Base-by-base conservation (phyloP, 2,888 invertebrate genomes). In the Nyleta sp. region DNA sequence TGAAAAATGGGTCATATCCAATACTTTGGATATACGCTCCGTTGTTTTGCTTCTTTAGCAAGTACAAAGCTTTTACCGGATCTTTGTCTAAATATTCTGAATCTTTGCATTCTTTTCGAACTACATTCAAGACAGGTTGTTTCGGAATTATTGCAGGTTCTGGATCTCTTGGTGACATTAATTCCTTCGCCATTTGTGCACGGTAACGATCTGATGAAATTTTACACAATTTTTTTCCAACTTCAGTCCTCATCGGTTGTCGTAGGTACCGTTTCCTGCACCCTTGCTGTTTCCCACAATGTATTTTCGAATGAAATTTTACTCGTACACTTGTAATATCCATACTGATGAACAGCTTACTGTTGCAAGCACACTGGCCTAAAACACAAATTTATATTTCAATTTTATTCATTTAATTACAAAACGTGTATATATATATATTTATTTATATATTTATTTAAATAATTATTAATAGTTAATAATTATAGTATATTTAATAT, bases 141-240 rank as follows among this genome's bases (percentile, higher is more conserved):
- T 3, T 48, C 0, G 28, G 50, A 17, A 70, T 17, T 28, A 8
- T 18, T 17, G 71, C 59, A n/a, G 40, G 59, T 59, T 62, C 70
- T 38, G 57, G 24, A 59, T 70, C 59, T n/a, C 70, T 59, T 6
- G 40, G 38, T 28, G 22, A 28, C 70, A 48, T 70, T 20, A 40
- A 4, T n/a, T 24, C n/a, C 10, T 40, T 17, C 13, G 59, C 35
- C 35, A 38, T 10, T 17, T 50, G 17, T 0, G 50, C 35, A 8
- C 70, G 48, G 18, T 50, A 70, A 1, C 33, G 1, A 38, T 59
- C 59, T 1, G 70, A 24, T 84, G 84, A 82, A 84, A 80, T 38
- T 81, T 79, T 31, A 3, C 5, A 24, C 7, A 64, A 28, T 22
- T 13, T 11, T 35, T 50, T 24, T 3, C 11, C 46, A 11, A 50